A percentile compares a stretch with the other conserved stretches of the same genome.
Evolutionary conservation across 2,797 vertebrate genomes (phyloP).

Genomic region (Holocentrus rufus): DNA sequence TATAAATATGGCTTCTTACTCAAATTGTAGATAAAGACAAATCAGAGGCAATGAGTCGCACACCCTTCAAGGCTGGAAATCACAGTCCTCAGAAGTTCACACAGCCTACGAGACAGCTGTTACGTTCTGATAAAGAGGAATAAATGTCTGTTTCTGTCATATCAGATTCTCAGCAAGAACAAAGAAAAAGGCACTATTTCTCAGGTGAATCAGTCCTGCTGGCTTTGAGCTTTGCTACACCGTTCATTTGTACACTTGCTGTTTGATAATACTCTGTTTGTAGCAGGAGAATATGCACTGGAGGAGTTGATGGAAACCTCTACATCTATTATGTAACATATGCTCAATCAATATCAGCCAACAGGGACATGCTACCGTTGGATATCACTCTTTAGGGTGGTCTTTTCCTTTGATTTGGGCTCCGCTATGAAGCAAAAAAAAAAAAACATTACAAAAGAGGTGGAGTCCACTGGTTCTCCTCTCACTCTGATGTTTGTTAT

Average conservation of each 20-base stretch:
- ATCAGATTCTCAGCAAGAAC: conserved; percentile 50
- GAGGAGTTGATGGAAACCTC: conserved; percentile 62
- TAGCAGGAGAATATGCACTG: conserved; percentile 57
- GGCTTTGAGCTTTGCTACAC: conserved; percentile 56
- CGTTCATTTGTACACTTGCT: conserved; percentile 58
- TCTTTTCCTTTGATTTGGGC: conserved; percentile 15
- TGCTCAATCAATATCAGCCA: conserved; percentile 58
- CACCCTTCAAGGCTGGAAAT: no score
- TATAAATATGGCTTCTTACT: no score
- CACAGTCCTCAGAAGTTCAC: neutral
- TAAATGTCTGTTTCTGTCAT: conserved; percentile 35
- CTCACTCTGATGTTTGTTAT: neutral
- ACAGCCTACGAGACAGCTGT: neutral
- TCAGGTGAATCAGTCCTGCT: conserved; percentile 65
- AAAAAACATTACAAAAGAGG: neutral
- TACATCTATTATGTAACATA: conserved; percentile 70
- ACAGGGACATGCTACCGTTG: conserved; percentile 36
- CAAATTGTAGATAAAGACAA: conserved; percentile 8
- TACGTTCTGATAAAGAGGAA: neutral
- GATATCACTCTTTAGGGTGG: conserved; percentile 10
- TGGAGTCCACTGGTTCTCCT: neutral
- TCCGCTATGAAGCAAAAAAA: neutral
- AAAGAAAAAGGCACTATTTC: conserved; percentile 36
- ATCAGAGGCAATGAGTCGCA: conserved; percentile 14
- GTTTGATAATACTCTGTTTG: conserved; percentile 68